Evolutionary conservation across 2,797 vertebrate genomes (phyloP).

Genomic region (Pangasius djambal): DNA sequence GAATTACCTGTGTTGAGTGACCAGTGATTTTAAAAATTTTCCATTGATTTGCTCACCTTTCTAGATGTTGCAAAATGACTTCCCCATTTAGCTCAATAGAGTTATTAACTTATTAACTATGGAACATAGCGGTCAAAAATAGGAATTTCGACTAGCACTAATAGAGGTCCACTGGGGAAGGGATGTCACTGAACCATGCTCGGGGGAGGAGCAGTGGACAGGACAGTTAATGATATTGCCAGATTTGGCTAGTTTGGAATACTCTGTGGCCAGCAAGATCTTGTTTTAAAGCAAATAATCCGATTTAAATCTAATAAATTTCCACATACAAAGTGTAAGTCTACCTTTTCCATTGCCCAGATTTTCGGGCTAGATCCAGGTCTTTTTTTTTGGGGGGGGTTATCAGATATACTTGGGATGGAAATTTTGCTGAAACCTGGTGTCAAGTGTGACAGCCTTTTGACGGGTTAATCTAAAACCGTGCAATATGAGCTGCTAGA

Average conservation of each 20-base stretch:
- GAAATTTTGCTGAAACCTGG: background rate
- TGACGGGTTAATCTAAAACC: background rate
- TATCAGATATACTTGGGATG: background rate
- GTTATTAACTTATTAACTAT: background rate
- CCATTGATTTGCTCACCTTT: background rate
- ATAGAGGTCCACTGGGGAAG: background rate
- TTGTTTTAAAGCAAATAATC: constrained; percentile 3
- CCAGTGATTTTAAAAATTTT: background rate
- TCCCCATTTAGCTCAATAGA: background rate
- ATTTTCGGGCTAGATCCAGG: background rate
- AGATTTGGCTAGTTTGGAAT: background rate
- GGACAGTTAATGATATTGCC: background rate
- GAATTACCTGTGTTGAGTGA: background rate
- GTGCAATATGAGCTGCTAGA: background rate
- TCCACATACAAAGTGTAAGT: background rate
- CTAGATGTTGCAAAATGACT: background rate
- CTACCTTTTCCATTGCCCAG: background rate
- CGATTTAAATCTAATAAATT: background rate
- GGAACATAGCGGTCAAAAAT: background rate
- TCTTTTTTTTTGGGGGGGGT: background rate
- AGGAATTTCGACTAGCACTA: background rate
- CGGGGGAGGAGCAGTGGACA: background rate
- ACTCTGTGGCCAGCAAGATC: background rate
- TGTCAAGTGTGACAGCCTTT: too few relatives aligned
- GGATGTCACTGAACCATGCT: background rate